These are phyloP conservation scores for Equus przewalskii DNA, from an alignment of 2,113 vertebrate species.

Conservation along the genomic window DNA sequence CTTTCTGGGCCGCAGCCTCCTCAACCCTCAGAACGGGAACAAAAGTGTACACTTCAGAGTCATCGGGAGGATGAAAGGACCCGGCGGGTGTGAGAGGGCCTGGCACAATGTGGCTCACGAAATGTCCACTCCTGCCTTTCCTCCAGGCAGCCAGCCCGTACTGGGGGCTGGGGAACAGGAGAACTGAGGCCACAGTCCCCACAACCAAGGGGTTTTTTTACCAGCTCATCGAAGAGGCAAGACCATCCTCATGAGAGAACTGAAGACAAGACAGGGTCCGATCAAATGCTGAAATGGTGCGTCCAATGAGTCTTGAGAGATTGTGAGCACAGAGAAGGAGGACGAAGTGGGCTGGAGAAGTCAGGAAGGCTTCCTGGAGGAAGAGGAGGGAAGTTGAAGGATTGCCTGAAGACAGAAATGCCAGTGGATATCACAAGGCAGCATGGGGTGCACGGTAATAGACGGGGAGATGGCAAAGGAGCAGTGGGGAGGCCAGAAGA, in stretches of 20 bases:
- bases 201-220: background rate
- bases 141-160: background rate
- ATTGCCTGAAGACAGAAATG: background rate
- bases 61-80: background rate
- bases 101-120: background rate
- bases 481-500: background rate
- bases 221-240: background rate
- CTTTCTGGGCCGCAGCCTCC: background rate
- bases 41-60: background rate
- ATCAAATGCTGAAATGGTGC: background rate
- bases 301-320: background rate
- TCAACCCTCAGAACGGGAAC: background rate
- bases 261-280: background rate
- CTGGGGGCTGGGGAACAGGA: background rate
- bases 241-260: background rate
- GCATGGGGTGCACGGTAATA: fast-evolving
- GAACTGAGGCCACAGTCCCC: background rate
- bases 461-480: background rate
- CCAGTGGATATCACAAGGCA: background rate
- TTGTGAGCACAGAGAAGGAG: background rate
- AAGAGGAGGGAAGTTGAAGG: background rate
- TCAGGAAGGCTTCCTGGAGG: background rate
- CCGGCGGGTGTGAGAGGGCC: fast-evolving
- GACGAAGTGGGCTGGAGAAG: background rate
- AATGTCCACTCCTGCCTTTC: background rate